A percentile compares a stretch with the other conserved stretches of the same genome.
Conservation (phyloP, 30 jellyfish, hydroid and myxozoan species). For the Calvadosia cruxmelitensis region DNA sequence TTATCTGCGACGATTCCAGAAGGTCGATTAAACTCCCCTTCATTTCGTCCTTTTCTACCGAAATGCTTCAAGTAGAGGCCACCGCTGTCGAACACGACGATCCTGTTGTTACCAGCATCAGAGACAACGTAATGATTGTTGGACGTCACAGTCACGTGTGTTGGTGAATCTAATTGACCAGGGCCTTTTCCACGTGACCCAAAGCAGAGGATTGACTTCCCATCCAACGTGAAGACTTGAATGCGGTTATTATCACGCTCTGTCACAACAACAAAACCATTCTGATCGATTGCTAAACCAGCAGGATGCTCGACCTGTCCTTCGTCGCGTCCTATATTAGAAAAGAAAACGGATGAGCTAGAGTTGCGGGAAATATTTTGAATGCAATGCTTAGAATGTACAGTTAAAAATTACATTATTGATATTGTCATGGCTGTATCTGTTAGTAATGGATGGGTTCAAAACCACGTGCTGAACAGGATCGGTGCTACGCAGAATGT, state of each 20-base stretch:
- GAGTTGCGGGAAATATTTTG: too few relatives aligned
- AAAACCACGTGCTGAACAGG: too few relatives aligned
- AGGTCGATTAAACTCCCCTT: slow-evolving; percentile 65
- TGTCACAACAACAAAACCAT: slow-evolving; percentile 64
- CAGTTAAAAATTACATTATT: too few relatives aligned
- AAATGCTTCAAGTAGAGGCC: slow-evolving; percentile 28
- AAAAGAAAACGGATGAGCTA: too few relatives aligned
- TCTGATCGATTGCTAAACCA: slow-evolving; percentile 74
- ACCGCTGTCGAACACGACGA: slow-evolving; percentile 38
- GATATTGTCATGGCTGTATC: too few relatives aligned
- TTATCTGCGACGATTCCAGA: slow-evolving; percentile 78
- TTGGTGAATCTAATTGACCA: slow-evolving; percentile 67
- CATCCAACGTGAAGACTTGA: slow-evolving; percentile 74
- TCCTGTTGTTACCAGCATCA: slow-evolving; percentile 80
- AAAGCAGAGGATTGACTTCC: slow-evolving; percentile 45
- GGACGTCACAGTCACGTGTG: slow-evolving; percentile 73
- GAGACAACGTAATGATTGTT: slow-evolving; percentile 65
- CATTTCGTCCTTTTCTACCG: slow-evolving; percentile 67
- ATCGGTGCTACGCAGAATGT: too few relatives aligned
- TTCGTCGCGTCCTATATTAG: slow-evolving; percentile 32
- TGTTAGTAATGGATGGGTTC: too few relatives aligned
- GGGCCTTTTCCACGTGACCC: slow-evolving; percentile 50
- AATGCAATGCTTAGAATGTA: too few relatives aligned
- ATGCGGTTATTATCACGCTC: slow-evolving; percentile 85
- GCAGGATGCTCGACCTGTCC: slow-evolving; percentile 86